phyloP scores from a whole-genome alignment of 2,113 vertebrate genomes.

The Myiopsitta monachus region DNA sequence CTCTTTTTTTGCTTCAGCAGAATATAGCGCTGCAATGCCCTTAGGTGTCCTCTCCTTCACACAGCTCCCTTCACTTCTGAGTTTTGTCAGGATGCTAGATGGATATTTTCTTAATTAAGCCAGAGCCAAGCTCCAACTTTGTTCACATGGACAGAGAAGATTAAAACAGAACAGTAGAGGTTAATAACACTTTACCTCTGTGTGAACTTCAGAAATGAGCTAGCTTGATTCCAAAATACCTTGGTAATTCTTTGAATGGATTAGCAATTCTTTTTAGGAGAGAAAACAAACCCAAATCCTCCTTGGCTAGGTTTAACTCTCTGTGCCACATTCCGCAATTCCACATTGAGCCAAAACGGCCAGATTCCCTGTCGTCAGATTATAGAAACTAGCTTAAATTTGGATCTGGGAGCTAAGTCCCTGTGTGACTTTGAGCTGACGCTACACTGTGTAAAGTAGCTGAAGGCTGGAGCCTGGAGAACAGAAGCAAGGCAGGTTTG shows the following conservation, averaged over 20 bases:
- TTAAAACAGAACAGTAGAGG: constrained; percentile 20
- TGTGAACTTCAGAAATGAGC: constrained; percentile 31
- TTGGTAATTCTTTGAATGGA: constrained; percentile 19
- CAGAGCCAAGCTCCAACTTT: not conserved
- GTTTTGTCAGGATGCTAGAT: not conserved
- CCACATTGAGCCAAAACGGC: not conserved
- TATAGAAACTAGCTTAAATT: not conserved
- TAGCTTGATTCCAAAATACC: constrained; percentile 21
- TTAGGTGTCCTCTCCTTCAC: constrained; percentile 8
- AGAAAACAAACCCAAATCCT: constrained; percentile 35
- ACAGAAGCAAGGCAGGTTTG: not conserved
- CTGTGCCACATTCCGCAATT: not conserved
- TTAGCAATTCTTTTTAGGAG: constrained; percentile 15
- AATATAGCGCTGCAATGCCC: not conserved
- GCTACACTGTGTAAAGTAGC: not conserved
- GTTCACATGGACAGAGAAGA: not conserved
- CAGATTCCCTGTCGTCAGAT: not conserved
- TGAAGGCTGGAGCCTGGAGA: not conserved
- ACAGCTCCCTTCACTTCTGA: not conserved
- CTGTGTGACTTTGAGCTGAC: not conserved
- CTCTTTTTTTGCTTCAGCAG: not conserved
- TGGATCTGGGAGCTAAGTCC: not conserved
- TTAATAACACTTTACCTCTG: constrained; percentile 24
- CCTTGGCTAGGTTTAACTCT: not conserved
- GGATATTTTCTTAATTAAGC: constrained; percentile 23